A percentile compares a stretch with the other conserved stretches of the same genome.
phyloP scores from a whole-genome alignment of 1,140 invertebrate genomes.

The Gryllus bimaculatus region DNA sequence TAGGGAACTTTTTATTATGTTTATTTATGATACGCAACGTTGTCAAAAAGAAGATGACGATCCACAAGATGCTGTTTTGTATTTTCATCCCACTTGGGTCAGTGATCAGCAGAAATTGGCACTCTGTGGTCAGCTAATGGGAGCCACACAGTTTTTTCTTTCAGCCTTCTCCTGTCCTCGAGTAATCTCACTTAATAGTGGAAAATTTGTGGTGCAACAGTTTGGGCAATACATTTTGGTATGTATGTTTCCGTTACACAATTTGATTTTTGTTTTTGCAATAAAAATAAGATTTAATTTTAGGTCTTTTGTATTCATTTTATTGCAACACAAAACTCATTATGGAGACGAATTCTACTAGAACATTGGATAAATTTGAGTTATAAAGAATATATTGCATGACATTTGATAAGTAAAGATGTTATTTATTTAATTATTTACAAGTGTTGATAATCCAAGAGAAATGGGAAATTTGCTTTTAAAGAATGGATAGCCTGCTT shows the following conservation, averaged over 20 bases:
- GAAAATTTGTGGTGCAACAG: constrained; percentile 70
- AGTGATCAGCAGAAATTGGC: constrained; percentile 68
- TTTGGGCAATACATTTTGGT: constrained; percentile 71
- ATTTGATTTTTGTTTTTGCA: neutral
- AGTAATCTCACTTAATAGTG: constrained; percentile 67
- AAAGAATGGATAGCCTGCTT: no score
- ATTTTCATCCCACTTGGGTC: constrained; percentile 80
- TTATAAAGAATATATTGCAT: no score
- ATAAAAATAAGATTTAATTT: neutral
- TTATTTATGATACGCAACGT: constrained; percentile 72
- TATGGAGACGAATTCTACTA: no score
- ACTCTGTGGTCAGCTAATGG: constrained; percentile 72
- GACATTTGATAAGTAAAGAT: no score
- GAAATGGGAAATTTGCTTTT: no score
- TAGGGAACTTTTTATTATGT: constrained; percentile 80
- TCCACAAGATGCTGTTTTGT: constrained; percentile 74
- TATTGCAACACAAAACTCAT: neutral
- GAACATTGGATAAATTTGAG: no score
- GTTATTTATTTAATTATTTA: no score
- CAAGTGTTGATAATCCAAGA: no score
- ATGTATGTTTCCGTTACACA: constrained; percentile 29
- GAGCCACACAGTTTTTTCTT: constrained; percentile 64
- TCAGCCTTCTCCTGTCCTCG: constrained; percentile 60
- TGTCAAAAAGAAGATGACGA: constrained; percentile 71
- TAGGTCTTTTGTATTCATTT: neutral